Evolutionary conservation across 2,113 vertebrate genomes (phyloP), one percentile per base, ranked within the genome.

Genomic region (Rattus rattus): DNA sequence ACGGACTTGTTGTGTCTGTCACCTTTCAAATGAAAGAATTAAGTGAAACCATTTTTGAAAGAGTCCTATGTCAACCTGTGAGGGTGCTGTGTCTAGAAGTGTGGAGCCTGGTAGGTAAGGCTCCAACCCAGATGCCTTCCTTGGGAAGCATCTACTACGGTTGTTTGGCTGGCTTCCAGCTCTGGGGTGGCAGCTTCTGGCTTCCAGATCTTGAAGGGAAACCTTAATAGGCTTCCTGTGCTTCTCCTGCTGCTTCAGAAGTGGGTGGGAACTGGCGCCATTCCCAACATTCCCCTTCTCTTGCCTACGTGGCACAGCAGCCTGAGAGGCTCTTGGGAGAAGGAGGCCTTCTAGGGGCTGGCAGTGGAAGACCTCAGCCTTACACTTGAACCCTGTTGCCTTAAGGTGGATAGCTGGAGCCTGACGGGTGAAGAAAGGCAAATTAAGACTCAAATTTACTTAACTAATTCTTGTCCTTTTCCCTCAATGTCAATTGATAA

Each of bases 291-390:
- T 92, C 92, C 47, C 76, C 17, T 79, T 79, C 49, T 88, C 30
- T 59, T 63, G 93, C 65, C 80, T 80, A 88, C 75, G 80, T 93
- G 93, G 97, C 90, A 61, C 75, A 1, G 7, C 59, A 33, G 81
- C 92, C 88, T 33, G 11, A 33, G 56, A 52, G 90, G 11, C 70
- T 88, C 36, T 52, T 49, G 36, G 26, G 9, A 88, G 54, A 22
- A 19, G 52, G 88, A 85, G 26, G 65, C 52, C 12, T 28, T 65
- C 67, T 63, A 52, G 24, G 33, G 73, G 30, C 67, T 4, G 16
- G 8, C 43, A 30, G 13, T 33, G 9, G 39, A 28, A 54, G 4
- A 19, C 26, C 8, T 6, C 43, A 65, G 85, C 73, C 87, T 88
- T 75, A 1, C 14, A 1, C 19, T 22, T 39, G 91, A 39, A 49